These are phyloP conservation scores for Xiphias gladius DNA, from an alignment of 2,113 vertebrate genomes.

Conservation along the genomic window DNA sequence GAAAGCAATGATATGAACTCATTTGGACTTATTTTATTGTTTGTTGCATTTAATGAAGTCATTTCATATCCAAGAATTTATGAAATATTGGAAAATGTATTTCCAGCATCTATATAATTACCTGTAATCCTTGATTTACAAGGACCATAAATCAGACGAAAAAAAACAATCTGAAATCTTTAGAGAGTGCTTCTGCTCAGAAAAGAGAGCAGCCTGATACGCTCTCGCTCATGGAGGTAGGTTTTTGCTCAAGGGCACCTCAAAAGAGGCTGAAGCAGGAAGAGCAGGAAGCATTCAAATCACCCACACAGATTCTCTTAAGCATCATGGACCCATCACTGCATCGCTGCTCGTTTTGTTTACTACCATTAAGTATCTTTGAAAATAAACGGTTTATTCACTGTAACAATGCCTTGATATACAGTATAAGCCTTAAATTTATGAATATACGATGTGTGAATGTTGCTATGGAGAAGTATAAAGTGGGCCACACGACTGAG, in stretches of 20 bases:
- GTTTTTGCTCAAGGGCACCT: too few species aligned
- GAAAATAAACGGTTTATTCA: neutral
- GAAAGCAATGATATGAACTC: neutral
- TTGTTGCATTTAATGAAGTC: too few species aligned
- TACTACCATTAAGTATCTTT: neutral
- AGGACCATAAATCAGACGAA: neutral
- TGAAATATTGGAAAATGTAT: too few species aligned
- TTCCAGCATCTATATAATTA: neutral
- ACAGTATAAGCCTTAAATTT: neutral
- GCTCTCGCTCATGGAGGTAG: neutral
- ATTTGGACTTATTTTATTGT: neutral
- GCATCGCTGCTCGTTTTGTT: neutral
- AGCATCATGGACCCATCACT: too few species aligned
- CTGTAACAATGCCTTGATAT: neutral
- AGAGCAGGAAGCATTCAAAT: neutral
- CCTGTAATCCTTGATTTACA: neutral
- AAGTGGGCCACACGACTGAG: slow-evolving; percentile 4
- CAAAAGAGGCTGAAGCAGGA: too few species aligned
- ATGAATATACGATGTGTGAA: neutral
- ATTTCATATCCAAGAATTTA: too few species aligned
- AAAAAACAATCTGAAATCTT: neutral
- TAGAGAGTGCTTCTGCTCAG: too few species aligned
- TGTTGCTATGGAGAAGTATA: neutral
- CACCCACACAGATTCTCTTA: neutral
- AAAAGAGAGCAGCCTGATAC: too few species aligned